These are phyloP conservation scores for Boulengeromyrus knoepffleri DNA, from an alignment of 2,113 vertebrate genomes.

Conservation along the genomic window DNA sequence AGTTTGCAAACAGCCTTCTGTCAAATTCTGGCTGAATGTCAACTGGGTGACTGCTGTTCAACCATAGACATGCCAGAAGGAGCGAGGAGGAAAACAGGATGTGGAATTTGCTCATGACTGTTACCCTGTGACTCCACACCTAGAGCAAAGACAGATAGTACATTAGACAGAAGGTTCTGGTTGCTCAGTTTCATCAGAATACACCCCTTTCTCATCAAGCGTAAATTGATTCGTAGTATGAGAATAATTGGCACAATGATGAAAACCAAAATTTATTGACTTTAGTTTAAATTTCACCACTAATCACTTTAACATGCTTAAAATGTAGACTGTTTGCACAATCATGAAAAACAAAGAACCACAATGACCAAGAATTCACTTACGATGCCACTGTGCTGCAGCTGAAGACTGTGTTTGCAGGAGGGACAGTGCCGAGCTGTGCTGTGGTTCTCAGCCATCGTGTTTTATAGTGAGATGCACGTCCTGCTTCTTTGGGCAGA, in stretches of 20 bases:
- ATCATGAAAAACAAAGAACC: neutral
- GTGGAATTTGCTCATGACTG: conserved; percentile 10
- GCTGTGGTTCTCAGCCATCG: neutral
- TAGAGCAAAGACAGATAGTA: neutral
- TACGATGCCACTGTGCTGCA: neutral
- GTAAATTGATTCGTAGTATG: neutral
- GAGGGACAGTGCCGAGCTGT: neutral
- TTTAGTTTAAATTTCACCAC: neutral
- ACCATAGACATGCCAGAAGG: neutral
- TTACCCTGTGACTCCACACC: neutral
- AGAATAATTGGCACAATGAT: neutral
- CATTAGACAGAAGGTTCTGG: neutral
- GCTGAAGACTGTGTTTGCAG: neutral
- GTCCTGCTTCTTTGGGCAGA: neutral
- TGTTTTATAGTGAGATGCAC: neutral
- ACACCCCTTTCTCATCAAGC: neutral
- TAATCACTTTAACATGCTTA: neutral
- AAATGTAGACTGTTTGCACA: neutral
- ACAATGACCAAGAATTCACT: neutral
- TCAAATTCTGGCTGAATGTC: neutral
- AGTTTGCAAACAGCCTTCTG: neutral
- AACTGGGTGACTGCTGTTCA: conserved; percentile 17
- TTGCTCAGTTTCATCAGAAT: neutral
- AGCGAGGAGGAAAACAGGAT: conserved; percentile 16
- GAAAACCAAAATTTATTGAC: neutral